Evolutionary conservation across 2,888 invertebrate species (phyloP).

Genomic region (Auanema freiburgensis): DNA sequence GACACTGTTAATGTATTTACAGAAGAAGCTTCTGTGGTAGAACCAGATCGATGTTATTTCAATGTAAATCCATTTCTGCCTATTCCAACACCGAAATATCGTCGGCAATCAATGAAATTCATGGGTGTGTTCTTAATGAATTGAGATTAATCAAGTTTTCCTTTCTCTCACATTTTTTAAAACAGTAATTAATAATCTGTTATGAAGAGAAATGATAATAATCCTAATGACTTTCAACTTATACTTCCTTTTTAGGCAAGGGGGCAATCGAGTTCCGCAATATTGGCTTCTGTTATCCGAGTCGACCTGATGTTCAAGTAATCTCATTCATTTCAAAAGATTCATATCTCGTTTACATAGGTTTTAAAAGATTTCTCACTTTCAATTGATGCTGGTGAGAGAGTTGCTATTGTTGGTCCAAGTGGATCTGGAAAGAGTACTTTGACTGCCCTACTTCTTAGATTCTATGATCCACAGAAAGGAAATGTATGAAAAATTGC

Average conservation of each 20-base stretch:
- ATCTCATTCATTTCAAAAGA: background rate
- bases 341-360: constrained; percentile 13
- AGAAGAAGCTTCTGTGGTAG: constrained; percentile 43
- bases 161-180: background rate
- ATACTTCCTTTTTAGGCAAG: constrained; percentile 28
- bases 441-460: constrained; percentile 55
- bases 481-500: constrained; percentile 40
- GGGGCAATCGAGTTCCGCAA: constrained; percentile 72
- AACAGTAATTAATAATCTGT: background rate
- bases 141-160: constrained; percentile 1
- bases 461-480: constrained; percentile 57
- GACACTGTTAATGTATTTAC: constrained; percentile 5
- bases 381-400: constrained; percentile 55
- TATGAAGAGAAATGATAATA: too few species aligned
- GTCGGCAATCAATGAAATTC: constrained; percentile 44
- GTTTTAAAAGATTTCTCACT: constrained; percentile 53
- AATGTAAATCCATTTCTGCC: constrained; percentile 33
- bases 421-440: constrained; percentile 62
- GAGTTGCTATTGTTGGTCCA: constrained; percentile 59
- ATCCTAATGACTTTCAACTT: too few species aligned
- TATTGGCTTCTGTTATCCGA: constrained; percentile 82
- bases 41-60: constrained; percentile 30
- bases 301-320: constrained; percentile 71
- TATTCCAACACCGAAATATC: constrained; percentile 32
- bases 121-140: constrained; percentile 25